A percentile compares a stretch with the other conserved stretches of the same genome.
Evolutionary conservation across 2,888 invertebrate species (phyloP).

Genomic region (Eupithecia subfuscata): DNA sequence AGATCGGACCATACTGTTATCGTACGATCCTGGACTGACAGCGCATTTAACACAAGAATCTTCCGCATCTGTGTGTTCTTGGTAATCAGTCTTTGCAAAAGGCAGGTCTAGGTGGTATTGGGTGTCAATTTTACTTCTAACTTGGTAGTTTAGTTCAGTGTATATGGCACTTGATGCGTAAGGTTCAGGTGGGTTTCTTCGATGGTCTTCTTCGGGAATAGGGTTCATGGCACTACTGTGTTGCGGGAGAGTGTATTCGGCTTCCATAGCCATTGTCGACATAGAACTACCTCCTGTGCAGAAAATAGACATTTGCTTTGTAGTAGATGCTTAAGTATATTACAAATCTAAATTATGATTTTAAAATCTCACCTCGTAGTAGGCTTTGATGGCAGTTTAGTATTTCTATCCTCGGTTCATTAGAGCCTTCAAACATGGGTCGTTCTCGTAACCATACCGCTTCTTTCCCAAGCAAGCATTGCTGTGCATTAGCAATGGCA

Average conservation of each 20-base stretch:
- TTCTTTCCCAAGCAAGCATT: conserved; percentile 78
- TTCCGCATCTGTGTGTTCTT: conserved; percentile 80
- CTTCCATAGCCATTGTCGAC: conserved; percentile 77
- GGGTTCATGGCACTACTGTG: conserved; percentile 68
- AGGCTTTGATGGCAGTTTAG: conserved; percentile 77
- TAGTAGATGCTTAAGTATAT: not conserved
- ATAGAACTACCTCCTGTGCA: conserved; percentile 70
- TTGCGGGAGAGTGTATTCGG: conserved; percentile 79
- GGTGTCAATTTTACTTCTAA: conserved; percentile 44
- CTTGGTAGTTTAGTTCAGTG: conserved; percentile 79
- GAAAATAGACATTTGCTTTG: not conserved
- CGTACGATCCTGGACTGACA: conserved; percentile 82
- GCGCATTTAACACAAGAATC: conserved; percentile 83
- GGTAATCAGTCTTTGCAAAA: conserved; percentile 46
- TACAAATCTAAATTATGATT: not conserved
- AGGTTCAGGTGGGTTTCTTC: conserved; percentile 84
- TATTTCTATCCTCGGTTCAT: conserved; percentile 78
- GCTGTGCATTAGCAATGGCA: conserved; percentile 74
- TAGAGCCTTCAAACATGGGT: conserved; percentile 75
- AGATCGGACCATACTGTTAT: conserved; percentile 80
- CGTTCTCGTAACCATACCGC: conserved; percentile 79
- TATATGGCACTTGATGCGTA: conserved; percentile 90
- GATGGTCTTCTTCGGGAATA: conserved; percentile 68
- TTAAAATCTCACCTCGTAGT: conserved; percentile 62
- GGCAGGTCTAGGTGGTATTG: conserved; percentile 30